phyloP scores from a whole-genome alignment of 2,797 vertebrate species.

The Nannoperca australis region DNA sequence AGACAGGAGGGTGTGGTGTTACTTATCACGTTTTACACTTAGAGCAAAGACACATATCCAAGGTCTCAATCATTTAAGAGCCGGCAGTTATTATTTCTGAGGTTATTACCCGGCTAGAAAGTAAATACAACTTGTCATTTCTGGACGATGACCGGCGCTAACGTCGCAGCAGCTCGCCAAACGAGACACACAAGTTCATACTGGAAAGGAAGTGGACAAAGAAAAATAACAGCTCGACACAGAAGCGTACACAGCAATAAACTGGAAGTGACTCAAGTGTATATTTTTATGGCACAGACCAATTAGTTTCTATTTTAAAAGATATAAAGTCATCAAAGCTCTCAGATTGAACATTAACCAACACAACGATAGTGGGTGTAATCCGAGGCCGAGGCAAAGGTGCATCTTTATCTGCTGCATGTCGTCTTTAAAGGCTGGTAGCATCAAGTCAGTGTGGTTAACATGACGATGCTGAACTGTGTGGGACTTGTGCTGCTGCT shows the following conservation, averaged over 20 bases:
- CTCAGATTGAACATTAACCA: conserved; percentile 46
- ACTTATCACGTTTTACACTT: neutral
- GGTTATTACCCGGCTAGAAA: neutral
- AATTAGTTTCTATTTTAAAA: no score
- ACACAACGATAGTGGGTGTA: no score
- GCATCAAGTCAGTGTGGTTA: neutral
- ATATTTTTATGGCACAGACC: conserved; percentile 1
- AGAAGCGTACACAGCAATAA: neutral
- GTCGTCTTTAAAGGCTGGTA: conserved; percentile 18
- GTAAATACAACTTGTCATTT: neutral
- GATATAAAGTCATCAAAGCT: neutral
- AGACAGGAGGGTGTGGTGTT: neutral
- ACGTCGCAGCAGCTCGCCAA: neutral
- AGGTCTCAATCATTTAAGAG: neutral
- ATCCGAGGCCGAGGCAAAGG: conserved; percentile 42
- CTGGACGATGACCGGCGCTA: neutral
- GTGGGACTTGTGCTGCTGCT: conserved; percentile 54
- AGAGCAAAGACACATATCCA: neutral
- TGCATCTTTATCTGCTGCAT: conserved; percentile 48
- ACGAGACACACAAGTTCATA: neutral
- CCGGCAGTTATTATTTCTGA: neutral
- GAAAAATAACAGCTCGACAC: neutral
- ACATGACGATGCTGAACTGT: conserved; percentile 21
- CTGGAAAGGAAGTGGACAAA: accelerated
- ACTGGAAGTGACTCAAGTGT: neutral